A percentile compares a stretch with the other conserved stretches of the same genome.
These are phyloP conservation scores for Branchellion lobata DNA, from an alignment of 2,888 invertebrate genomes.

Conservation along the genomic window DNA sequence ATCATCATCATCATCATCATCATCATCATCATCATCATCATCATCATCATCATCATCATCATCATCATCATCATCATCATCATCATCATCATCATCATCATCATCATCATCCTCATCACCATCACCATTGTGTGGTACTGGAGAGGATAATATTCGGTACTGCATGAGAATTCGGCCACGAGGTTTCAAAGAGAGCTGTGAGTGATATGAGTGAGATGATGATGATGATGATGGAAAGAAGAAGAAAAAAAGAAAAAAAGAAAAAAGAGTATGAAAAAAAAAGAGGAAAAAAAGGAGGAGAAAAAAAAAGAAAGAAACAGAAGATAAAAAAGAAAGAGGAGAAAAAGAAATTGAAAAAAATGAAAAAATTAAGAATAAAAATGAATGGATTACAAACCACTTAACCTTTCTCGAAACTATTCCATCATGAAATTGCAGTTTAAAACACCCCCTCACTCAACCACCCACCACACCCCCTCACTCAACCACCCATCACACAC, in stretches of 20 bases:
- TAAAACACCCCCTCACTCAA: no score
- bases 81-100: conserved; percentile 38
- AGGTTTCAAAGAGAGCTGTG: conserved; percentile 65
- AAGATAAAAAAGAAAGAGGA: no score
- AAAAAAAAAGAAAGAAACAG: no score
- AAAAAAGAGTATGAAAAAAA: no score
- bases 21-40: conserved; percentile 21
- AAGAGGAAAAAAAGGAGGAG: no score
- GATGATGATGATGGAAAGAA: not conserved
- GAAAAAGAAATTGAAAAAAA: no score
- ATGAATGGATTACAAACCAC: no score
- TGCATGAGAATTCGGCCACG: conserved; percentile 64
- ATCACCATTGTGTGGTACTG: not conserved
- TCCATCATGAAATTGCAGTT: no score
- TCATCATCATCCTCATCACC: conserved; percentile 9
- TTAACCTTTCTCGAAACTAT: no score
- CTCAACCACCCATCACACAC: no score
- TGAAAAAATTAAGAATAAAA: no score
- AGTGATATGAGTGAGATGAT: conserved; percentile 37
- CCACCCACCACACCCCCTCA: no score
- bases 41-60: conserved; percentile 30
- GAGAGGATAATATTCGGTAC: conserved; percentile 61
- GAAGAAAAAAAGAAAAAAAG: not conserved
- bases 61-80: conserved; percentile 19
- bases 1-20: conserved; percentile 25